Evolutionary conservation across 2,113 vertebrate genomes (phyloP).

Genomic region (Xyrauchen texanus): DNA sequence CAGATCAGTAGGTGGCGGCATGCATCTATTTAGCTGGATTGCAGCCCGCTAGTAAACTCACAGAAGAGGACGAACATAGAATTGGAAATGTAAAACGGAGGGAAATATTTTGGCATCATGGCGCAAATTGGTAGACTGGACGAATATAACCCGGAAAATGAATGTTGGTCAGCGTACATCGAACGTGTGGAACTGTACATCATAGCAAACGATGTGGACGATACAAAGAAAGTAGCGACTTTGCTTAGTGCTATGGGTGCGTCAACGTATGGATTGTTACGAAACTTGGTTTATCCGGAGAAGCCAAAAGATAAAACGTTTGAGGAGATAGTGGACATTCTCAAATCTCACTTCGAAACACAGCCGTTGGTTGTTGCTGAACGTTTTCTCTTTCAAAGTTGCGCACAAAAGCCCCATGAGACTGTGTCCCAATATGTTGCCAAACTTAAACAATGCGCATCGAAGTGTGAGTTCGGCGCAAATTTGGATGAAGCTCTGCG

Average conservation of each 20-base stretch:
- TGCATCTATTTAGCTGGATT: too few species aligned
- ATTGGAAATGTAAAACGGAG: too few species aligned
- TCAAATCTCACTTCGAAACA: not conserved
- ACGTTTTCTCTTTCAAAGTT: not conserved
- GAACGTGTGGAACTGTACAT: not conserved
- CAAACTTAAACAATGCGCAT: not conserved
- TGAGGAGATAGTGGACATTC: not conserved
- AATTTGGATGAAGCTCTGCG: not conserved
- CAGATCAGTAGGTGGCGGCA: too few species aligned
- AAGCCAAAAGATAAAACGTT: not conserved
- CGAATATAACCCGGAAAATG: not conserved
- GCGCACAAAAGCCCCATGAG: not conserved
- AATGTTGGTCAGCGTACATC: not conserved
- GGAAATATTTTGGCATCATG: not conserved
- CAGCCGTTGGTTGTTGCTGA: not conserved
- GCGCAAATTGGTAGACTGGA: not conserved
- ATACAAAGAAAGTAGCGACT: not conserved
- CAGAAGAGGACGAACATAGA: too few species aligned
- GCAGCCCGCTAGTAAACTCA: too few species aligned
- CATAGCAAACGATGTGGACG: not conserved
- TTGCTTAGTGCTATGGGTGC: not conserved
- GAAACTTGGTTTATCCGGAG: not conserved
- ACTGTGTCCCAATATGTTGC: conserved; percentile 1
- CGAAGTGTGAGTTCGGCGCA: not conserved
- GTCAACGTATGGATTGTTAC: not conserved